Evolutionary conservation across 2,113 vertebrate species (phyloP), one percentile per base, ranked within the genome.

Genomic region (Casuarius casuarius): DNA sequence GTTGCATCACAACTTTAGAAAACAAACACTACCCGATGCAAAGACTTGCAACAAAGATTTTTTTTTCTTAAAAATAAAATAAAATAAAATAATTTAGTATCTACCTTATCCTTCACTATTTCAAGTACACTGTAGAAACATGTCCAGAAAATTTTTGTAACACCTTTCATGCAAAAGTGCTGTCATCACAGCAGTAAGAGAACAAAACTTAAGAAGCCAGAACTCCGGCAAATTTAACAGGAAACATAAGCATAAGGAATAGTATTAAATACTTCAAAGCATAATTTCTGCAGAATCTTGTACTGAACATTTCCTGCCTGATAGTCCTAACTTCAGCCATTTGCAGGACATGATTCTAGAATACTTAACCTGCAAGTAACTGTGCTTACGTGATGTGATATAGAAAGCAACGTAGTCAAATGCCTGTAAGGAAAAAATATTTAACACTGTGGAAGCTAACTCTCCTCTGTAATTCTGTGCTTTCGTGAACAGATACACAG

Each of bases 331-430:
- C 38, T 84, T 84, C 52, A 80, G 29, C 15, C 52, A 29, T 23
- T 83, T 86, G 71, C 21, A 78, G 17, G 25, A 72, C 46, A 51
- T 67, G 46, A 72, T 68, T 26, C 42, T 76, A 67, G n/a, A 70
- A 84, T 18, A 81, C 68, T 63, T 54, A 76, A 62, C 13, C 6
- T 72, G 17, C 29, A 56, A 73, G 7, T 63, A 84, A 76, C 17
- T 0, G 0, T 18, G n/a, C 66, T 21, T 76, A 66, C 7, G 35
- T 18, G 7, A 87, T 12, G 28, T 31, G 13, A 71, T 28, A 4
- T 33, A 48, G 29, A 46, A 82, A 73, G 22, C n/a, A 59, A 48
- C 6, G 52, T 11, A 65, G 46, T 58, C 65, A 44, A 26, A 66
- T 29, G 20, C 20, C 61, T 63, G 1, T 16, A 58, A 91, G 20